Evolutionary conservation across 2,797 vertebrate species (phyloP).

Genomic region (Enteromius anoplus): DNA sequence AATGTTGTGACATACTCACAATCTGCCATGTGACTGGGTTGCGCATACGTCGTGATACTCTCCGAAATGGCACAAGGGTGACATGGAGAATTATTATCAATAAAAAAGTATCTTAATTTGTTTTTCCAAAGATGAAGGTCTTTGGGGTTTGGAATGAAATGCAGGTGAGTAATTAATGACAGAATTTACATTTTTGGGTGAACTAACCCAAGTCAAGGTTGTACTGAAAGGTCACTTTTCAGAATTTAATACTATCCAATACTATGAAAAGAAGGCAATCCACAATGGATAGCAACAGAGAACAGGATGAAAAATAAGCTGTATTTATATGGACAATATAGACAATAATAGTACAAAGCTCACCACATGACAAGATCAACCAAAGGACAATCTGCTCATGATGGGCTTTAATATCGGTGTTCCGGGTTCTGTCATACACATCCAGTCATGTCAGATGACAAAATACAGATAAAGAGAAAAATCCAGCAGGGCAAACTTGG

Average conservation of each 20-base stretch:
- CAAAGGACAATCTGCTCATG: conserved; percentile 9
- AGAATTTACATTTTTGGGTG: neutral
- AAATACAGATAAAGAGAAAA: conserved; percentile 46
- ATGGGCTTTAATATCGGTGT: conserved; percentile 49
- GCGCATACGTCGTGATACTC: neutral
- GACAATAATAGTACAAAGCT: conserved; percentile 12
- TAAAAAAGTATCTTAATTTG: neutral
- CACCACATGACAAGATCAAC: neutral
- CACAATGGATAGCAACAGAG: neutral
- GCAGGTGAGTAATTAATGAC: neutral
- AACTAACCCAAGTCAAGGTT: neutral
- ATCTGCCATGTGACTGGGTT: no score
- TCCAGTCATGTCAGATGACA: conserved; percentile 35
- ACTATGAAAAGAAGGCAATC: neutral
- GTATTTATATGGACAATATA: neutral
- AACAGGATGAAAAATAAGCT: neutral
- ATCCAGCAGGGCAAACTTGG: conserved; percentile 46
- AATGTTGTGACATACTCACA: no score
- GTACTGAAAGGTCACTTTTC: neutral
- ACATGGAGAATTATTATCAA: neutral
- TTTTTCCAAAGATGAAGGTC: neutral
- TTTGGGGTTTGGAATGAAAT: neutral
- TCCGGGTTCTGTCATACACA: conserved; percentile 49
- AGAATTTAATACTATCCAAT: neutral
- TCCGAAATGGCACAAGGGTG: neutral